A percentile compares a stretch with the other conserved stretches of the same genome.
Evolutionary conservation across 2,797 vertebrate genomes (phyloP).

Genomic region (Psittacula derbiana): DNA sequence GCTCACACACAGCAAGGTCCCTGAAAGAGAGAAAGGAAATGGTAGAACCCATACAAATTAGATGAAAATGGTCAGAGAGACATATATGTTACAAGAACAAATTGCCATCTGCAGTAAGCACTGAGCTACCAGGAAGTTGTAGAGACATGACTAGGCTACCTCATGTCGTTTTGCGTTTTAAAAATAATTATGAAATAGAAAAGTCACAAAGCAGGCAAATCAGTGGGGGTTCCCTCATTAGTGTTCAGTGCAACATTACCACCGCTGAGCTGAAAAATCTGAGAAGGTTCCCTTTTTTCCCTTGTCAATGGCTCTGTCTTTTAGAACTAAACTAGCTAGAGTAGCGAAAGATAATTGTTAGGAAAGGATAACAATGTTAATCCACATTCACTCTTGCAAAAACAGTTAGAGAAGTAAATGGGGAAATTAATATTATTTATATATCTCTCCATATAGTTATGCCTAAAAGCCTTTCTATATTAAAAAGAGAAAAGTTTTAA

Average conservation of each 20-base stretch:
- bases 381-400: constrained; percentile 81
- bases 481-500: constrained; percentile 64
- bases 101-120: constrained; percentile 80
- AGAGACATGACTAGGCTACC: constrained; percentile 80
- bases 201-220: constrained; percentile 86
- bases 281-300: constrained; percentile 80
- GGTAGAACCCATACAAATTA: constrained; percentile 83
- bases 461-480: constrained; percentile 54
- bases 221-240: constrained; percentile 86
- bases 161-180: constrained; percentile 86
- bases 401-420: constrained; percentile 80
- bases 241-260: constrained; percentile 82
- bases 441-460: constrained; percentile 50
- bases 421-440: constrained; percentile 76
- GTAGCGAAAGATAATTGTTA: constrained; percentile 85
- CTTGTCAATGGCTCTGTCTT: constrained; percentile 83
- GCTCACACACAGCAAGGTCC: constrained; percentile 96
- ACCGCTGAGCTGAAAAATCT: constrained; percentile 85
- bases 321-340: constrained; percentile 85
- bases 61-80: constrained; percentile 80
- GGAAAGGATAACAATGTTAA: constrained; percentile 83
- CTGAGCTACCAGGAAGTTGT: constrained; percentile 81
- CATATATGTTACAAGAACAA: constrained; percentile 86
- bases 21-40: constrained; percentile 87
- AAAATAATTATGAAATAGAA: constrained; percentile 88